These are phyloP conservation scores for Sceliomorpha sp. DNA, from an alignment of 2,888 invertebrate genomes.

Conservation along the genomic window DNA sequence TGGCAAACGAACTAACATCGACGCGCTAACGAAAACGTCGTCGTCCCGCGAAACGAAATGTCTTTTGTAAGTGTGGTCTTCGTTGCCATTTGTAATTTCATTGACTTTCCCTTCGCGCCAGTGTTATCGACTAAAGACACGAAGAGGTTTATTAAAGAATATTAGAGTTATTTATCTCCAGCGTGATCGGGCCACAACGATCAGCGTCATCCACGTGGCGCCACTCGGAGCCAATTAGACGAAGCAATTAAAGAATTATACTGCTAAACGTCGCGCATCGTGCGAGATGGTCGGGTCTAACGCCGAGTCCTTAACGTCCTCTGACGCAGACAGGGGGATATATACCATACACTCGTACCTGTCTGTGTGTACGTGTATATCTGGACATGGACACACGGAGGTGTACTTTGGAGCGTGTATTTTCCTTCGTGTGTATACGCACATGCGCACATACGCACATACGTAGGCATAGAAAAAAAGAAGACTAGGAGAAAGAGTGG, in stretches of 20 bases:
- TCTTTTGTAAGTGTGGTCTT: too few relatives aligned
- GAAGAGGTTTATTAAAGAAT: conserved; percentile 41
- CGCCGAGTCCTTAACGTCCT: conserved; percentile 43
- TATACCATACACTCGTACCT: too few relatives aligned
- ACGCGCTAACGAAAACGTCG: too few relatives aligned
- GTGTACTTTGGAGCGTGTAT: too few relatives aligned
- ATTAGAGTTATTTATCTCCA: conserved; percentile 52
- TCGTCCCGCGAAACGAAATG: too few relatives aligned
- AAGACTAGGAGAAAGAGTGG: conserved; percentile 3
- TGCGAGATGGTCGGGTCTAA: conserved; percentile 36
- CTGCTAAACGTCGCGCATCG: conserved; percentile 50
- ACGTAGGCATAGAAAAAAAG: conserved; percentile 7
- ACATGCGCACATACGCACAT: background rate
- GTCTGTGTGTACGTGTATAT: too few relatives aligned
- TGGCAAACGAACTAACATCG: too few relatives aligned
- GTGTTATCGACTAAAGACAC: conserved; percentile 16
- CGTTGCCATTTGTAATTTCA: conserved; percentile 1
- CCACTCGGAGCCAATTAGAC: conserved; percentile 78
- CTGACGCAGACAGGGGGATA: conserved; percentile 22
- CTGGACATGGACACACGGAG: too few relatives aligned
- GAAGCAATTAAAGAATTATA: conserved; percentile 75
- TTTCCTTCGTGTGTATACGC: too few relatives aligned
- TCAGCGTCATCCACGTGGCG: conserved; percentile 67
- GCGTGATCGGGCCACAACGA: conserved; percentile 49
- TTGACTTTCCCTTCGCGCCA: conserved; percentile 36